phyloP scores from a whole-genome alignment of 2,888 invertebrate species.

The Prosapia bicincta region DNA sequence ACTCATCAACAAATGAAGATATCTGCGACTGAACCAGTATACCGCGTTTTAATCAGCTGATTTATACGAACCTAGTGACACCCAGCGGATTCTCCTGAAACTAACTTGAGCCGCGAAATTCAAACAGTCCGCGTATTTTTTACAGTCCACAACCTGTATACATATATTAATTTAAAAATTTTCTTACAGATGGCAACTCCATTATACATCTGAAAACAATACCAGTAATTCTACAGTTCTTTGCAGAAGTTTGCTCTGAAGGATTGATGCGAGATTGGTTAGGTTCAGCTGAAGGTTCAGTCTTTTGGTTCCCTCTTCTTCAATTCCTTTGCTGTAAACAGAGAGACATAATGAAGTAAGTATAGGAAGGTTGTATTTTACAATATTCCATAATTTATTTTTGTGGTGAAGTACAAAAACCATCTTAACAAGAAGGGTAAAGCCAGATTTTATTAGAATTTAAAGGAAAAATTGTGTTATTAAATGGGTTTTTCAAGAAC shows the following conservation, averaged over 20 bases:
- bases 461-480: conserved; percentile 6
- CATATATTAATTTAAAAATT: too few relatives aligned
- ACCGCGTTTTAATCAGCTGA: too few relatives aligned
- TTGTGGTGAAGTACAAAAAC: too few relatives aligned
- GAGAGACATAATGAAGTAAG: conserved; percentile 44
- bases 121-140: too few relatives aligned
- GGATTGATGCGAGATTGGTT: conserved; percentile 85
- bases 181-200: conserved; percentile 43
- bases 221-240: conserved; percentile 71
- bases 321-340: conserved; percentile 67
- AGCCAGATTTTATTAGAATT: background rate
- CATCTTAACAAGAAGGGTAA: background rate
- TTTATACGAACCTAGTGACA: too few relatives aligned
- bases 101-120: too few relatives aligned
- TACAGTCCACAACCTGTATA: too few relatives aligned
- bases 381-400: background rate
- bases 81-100: too few relatives aligned
- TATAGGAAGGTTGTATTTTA: background rate
- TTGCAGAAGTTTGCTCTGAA: conserved; percentile 76
- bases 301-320: conserved; percentile 84
- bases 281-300: conserved; percentile 70
- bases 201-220: conserved; percentile 58
- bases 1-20: too few relatives aligned
- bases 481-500: background rate
- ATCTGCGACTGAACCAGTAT: too few relatives aligned